A percentile compares a stretch with the other conserved stretches of the same genome.
Conservation (phyloP, 92 coral and sea anemone genomes). For the Virgularia gustaviana region DNA sequence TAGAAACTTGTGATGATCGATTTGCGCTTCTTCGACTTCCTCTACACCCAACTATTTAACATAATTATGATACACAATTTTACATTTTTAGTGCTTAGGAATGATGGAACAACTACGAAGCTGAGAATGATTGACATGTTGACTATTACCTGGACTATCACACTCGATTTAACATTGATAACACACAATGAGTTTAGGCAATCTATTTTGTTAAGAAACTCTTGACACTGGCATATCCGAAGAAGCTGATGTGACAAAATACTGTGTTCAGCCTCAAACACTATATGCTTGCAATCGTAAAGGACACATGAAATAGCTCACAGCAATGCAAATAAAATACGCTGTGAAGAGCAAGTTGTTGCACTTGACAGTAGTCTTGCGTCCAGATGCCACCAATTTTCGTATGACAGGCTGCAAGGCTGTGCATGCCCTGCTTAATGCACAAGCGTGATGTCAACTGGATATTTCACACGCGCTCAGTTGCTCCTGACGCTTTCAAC, state of each 20-base stretch:
- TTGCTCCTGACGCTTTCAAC: too few relatives aligned
- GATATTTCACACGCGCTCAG: too few relatives aligned
- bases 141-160: conserved; percentile 11
- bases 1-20: conserved; percentile 1
- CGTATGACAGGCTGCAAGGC: too few relatives aligned
- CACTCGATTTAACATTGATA: conserved; percentile 19
- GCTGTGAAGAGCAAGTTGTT: too few relatives aligned
- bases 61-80: not conserved
- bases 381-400: not conserved
- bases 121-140: too few relatives aligned
- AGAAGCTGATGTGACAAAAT: conserved; percentile 12
- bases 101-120: too few relatives aligned
- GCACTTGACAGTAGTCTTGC: not conserved
- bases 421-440: too few relatives aligned
- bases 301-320: not conserved
- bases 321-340: conserved; percentile 1
- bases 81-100: not conserved
- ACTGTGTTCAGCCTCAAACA: conserved; percentile 11
- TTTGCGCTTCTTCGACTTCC: not conserved
- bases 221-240: conserved; percentile 1
- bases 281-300: conserved; percentile 24
- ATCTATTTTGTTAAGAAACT: conserved; percentile 5
- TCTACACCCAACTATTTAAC: not conserved
- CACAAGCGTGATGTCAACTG: too few relatives aligned
- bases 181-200: conserved; percentile 19